Evolutionary conservation across 1,140 invertebrate species (phyloP), one percentile per base, ranked within the genome.

Genomic region (Cataglyphis hispanica): DNA sequence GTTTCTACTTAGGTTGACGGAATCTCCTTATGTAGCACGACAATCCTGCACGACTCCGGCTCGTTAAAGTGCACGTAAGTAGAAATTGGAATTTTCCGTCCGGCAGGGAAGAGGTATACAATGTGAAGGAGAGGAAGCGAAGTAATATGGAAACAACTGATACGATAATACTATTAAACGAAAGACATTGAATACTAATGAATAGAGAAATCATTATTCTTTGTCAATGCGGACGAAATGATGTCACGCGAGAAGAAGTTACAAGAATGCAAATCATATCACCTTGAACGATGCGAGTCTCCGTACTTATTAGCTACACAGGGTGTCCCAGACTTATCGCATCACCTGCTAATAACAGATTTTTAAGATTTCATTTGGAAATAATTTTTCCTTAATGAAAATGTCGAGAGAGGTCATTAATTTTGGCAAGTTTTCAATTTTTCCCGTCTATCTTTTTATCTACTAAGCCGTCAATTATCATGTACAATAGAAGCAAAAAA

Each of bases 21-120:
- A 86, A 86, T 76, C 85, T 84, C 78, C 85, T 86, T 86, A 86
- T 61, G 76, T 63, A 86, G 84, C 61, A 86, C 84, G 84, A 86
- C 84, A 76, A 86, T 86, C 84, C 66, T 61, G 60, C 77, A 70
- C 72, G 77, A 70, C 84, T 80, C 43, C 43, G 66, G 64, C 27
- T 86, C 84, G 84, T 86, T 86, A 86, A 66, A 81, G 69, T 81
- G 76, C 63, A 81, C 77, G 84, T 77, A 85, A 77, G 72, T 78
- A 85, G 74, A 84, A 76, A 76, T 84, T 84, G 69, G 40, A 76
- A 76, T 84, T 76, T 61, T 83, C 72, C 58, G 72, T 63, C 81
- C 70, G 60, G 69, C 43, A 58, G 56, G 34, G 19, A 77, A 37
- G 72, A n/a, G 56, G 46, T 25, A 34, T 25, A 64, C 43, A 37